Evolutionary conservation across 2,888 invertebrate species (phyloP).

Genomic region (Heliconius sara): DNA sequence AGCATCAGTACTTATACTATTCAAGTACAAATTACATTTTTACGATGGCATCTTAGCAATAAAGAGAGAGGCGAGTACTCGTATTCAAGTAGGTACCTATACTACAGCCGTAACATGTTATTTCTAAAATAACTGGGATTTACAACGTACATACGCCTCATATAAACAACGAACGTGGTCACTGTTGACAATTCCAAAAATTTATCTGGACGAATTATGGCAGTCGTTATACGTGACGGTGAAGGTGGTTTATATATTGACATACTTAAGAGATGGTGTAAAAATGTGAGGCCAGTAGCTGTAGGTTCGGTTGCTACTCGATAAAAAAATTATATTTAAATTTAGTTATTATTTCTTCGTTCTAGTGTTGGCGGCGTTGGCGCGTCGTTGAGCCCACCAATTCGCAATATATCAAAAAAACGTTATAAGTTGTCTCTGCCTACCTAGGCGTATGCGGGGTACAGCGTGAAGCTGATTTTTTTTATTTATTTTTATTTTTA

Average conservation of each 20-base stretch:
- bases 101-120: conserved; percentile 14
- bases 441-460: too few species aligned
- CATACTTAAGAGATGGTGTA: background rate
- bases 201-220: conserved; percentile 27
- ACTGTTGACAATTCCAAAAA: conserved; percentile 28
- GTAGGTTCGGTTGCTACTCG: too few species aligned
- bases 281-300: background rate
- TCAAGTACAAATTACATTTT: conserved; percentile 9
- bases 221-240: conserved; percentile 20
- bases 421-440: too few species aligned
- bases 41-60: conserved; percentile 18
- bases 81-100: conserved; percentile 10
- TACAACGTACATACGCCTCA: conserved; percentile 22
- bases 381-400: too few species aligned
- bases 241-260: conserved; percentile 17
- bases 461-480: too few species aligned
- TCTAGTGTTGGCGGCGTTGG: too few species aligned
- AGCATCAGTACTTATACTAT: background rate
- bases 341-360: too few species aligned
- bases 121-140: conserved; percentile 22
- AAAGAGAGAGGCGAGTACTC: conserved; percentile 10
- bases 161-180: conserved; percentile 29
- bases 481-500: too few species aligned
- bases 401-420: too few species aligned
- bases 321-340: too few species aligned